phyloP scores from a whole-genome alignment of 1,140 invertebrate genomes.

The Polypedilum pembai region DNA sequence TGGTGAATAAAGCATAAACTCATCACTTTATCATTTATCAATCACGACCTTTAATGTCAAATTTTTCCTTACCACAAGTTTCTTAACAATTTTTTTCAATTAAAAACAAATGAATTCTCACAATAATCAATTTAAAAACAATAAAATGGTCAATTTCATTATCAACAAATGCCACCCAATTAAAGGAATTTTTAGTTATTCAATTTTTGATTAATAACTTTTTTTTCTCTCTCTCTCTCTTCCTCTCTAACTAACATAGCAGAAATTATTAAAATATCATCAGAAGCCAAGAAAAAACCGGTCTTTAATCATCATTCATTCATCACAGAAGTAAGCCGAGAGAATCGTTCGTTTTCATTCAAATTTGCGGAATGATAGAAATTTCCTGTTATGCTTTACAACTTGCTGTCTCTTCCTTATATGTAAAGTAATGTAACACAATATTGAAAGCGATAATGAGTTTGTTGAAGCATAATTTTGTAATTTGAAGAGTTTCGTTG shows the following conservation, averaged over 20 bases:
- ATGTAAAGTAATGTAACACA: background rate
- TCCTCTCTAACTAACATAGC: background rate
- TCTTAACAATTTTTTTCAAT: background rate
- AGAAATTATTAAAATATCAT: background rate
- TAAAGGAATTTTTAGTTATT: background rate
- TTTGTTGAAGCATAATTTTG: constrained; percentile 14
- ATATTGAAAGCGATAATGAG: background rate
- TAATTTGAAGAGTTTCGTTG: background rate
- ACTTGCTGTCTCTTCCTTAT: background rate
- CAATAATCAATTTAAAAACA: background rate
- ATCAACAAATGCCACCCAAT: constrained; percentile 11
- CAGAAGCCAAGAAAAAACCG: constrained; percentile 3
- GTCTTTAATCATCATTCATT: constrained; percentile 9
- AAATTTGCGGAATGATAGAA: constrained; percentile 11
- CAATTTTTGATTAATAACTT: constrained; percentile 11
- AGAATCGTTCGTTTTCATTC: background rate
- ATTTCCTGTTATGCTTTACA: constrained; percentile 25
- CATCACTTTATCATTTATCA: no score
- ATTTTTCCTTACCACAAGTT: no score
- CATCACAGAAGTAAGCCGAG: background rate
- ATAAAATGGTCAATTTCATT: background rate
- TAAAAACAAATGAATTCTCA: background rate
- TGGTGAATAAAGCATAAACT: no score
- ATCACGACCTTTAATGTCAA: no score
- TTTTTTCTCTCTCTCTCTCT: background rate